phyloP scores from a whole-genome alignment of 2,113 vertebrate species.

The Grus americana region DNA sequence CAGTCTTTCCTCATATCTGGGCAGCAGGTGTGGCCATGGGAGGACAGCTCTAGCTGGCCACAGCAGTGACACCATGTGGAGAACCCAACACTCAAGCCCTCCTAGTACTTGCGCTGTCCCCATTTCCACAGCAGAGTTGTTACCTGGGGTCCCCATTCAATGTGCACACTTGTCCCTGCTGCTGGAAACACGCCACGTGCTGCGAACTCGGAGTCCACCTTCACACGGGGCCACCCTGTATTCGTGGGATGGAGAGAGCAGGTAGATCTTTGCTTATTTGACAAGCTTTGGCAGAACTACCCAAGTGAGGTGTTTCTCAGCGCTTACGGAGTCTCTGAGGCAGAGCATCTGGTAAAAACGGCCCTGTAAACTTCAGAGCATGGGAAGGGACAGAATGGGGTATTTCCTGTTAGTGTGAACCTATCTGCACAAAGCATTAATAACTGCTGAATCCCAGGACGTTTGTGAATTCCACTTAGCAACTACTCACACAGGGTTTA shows the following conservation, averaged over 20 bases:
- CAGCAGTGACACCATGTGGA: fast-evolving
- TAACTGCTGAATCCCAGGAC: not conserved
- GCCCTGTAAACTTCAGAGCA: not conserved
- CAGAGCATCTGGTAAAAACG: not conserved
- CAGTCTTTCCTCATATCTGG: not conserved
- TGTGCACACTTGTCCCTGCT: fast-evolving
- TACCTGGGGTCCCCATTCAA: not conserved
- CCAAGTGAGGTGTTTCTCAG: not conserved
- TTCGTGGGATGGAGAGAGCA: not conserved
- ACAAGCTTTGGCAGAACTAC: not conserved
- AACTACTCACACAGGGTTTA: not conserved
- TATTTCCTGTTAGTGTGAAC: not conserved
- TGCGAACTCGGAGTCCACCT: not conserved
- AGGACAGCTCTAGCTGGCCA: not conserved
- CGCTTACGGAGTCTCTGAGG: fast-evolving
- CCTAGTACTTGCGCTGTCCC: not conserved
- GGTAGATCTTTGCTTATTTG: not conserved
- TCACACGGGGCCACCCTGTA: not conserved
- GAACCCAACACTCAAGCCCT: fast-evolving
- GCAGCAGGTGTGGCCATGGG: not conserved
- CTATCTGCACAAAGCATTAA: not conserved
- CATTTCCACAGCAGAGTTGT: not conserved
- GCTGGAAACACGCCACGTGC: fast-evolving
- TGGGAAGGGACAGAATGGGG: not conserved
- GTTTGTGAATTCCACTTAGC: not conserved